Base-by-base conservation (phyloP, 2,113 vertebrate genomes). In the Gymnorhina tibicen region DNA sequence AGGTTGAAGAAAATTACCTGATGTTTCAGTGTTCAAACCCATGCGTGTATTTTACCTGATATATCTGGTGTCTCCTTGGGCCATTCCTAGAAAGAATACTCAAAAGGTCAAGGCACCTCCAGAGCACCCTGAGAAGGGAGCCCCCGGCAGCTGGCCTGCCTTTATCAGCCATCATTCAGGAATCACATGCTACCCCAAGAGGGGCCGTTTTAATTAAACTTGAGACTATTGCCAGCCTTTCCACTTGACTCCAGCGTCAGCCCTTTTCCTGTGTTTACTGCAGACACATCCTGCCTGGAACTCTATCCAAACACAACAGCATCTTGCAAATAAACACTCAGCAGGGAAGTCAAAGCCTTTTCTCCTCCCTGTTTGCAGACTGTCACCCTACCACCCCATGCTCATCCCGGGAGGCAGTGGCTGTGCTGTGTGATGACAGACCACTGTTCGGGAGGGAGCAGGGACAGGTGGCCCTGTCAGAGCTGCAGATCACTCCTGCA, bases 201-300 rank as follows among this genome's bases (percentile, higher is more conserved):
- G 52, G 28, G 55, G 66, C 28, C 56, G 37, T 56, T 52, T 91
- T 93, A 92, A 96, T 86, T 96, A 91, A 92, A 49, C 64, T 68
- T 27, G 42, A 87, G 87, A 62, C 53, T 56, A 18, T 50, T 68
- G 91, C 92, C 91, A 93, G 76, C 79, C 73, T 58, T 93, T 93
- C 84, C 82, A 62, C 55, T 64, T 1, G 0, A 23, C 74, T 93
- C 77, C 70, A 93, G 87, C 21, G 59, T 87, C 95, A 96, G 78
- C 89, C 78, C 62, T 94, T 96, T 96, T 96, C 95, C 92, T 96
- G 87, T 96, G 92, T 96, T 96, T 96, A 94, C 80, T 95, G 91
- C 91, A 92, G 85, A 27, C 75, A 88, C 88, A 94, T 96, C 92
- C 96, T 97, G 93, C 92, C 91, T 1, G 13, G 67, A 86, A 49